phyloP scores from a whole-genome alignment of 2,888 invertebrate genomes.

The Ischnura elegans region DNA sequence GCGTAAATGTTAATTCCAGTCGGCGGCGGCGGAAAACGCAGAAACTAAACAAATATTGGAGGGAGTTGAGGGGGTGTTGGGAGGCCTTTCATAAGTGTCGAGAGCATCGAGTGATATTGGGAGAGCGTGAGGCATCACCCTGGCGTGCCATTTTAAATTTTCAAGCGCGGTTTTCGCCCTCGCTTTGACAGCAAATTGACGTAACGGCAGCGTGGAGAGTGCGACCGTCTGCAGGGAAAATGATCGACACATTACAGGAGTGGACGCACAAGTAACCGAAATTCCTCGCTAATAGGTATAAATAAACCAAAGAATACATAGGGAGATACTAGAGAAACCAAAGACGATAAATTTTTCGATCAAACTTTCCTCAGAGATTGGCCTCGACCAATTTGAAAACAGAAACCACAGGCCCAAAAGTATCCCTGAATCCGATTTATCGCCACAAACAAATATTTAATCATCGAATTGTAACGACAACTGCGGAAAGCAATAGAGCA shows the following conservation, averaged over 20 bases:
- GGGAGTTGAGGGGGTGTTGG: too few relatives aligned
- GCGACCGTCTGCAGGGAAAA: neutral
- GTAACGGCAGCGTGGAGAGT: neutral
- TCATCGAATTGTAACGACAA: too few relatives aligned
- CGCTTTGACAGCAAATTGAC: neutral
- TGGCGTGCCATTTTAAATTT: neutral
- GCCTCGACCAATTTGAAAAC: too few relatives aligned
- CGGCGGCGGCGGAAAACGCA: neutral
- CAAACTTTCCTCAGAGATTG: too few relatives aligned
- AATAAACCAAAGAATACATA: neutral
- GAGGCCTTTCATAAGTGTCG: neutral
- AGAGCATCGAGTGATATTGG: neutral
- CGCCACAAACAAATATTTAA: too few relatives aligned
- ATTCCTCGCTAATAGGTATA: neutral
- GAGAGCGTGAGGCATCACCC: neutral
- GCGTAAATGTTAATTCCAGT: conserved; percentile 27
- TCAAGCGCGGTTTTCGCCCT: neutral
- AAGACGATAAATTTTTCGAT: too few relatives aligned
- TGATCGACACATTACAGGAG: neutral
- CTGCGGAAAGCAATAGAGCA: too few relatives aligned
- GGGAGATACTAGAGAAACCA: neutral
- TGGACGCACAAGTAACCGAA: neutral
- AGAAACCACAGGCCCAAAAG: too few relatives aligned
- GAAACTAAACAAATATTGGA: neutral
- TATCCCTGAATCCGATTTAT: too few relatives aligned